Evolutionary conservation across 2,113 vertebrate species (phyloP).

Genomic region (Antigone vipio): DNA sequence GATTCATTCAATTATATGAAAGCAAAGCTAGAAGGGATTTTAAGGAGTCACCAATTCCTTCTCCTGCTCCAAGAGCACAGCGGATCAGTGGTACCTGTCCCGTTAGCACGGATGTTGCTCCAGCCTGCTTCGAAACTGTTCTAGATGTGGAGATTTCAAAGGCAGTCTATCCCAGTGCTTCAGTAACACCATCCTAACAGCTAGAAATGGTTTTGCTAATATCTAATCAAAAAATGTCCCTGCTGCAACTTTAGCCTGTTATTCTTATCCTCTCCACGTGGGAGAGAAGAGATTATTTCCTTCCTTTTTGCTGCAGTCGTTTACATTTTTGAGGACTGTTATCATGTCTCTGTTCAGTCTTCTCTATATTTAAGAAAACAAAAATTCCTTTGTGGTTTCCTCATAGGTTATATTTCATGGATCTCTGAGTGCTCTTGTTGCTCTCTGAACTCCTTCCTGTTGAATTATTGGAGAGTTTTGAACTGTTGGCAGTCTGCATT

Average conservation of each 20-base stretch:
- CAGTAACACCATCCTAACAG: not conserved
- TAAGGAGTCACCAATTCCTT: not conserved
- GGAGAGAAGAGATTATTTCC: constrained; percentile 58
- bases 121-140: not conserved
- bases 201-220: not conserved
- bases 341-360: constrained; percentile 48
- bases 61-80: not conserved
- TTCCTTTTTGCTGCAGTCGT: constrained; percentile 36
- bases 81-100: not conserved
- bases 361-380: constrained; percentile 37
- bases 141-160: not conserved
- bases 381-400: constrained; percentile 6
- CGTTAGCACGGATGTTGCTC: not conserved
- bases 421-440: not conserved
- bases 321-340: constrained; percentile 65
- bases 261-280: constrained; percentile 37
- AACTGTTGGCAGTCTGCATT: not conserved
- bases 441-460: not conserved
- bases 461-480: not conserved
- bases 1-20: not conserved
- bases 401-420: constrained; percentile 33
- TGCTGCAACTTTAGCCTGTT: constrained; percentile 26
- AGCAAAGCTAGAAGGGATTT: not conserved
- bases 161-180: not conserved
- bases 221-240: not conserved